Evolutionary conservation across 2,113 vertebrate genomes (phyloP).

Genomic region (Poeciliopsis occidentalis): DNA sequence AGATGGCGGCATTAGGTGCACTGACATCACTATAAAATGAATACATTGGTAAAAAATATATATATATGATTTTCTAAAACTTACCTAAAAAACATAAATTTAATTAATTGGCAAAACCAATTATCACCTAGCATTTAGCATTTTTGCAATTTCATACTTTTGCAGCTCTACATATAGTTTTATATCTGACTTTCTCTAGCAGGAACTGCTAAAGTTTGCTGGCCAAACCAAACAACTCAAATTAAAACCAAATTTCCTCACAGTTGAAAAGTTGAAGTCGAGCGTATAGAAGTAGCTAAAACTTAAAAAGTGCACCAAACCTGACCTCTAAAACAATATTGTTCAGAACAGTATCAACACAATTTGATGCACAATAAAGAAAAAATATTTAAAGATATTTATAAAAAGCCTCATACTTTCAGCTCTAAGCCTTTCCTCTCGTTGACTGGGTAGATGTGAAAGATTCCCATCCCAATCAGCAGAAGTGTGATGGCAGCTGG

Average conservation of each 20-base stretch:
- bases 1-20: too few species aligned
- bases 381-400: background rate
- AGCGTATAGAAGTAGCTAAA: too few species aligned
- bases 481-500: conserved; percentile 74
- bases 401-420: conserved; percentile 51
- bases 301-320: too few species aligned
- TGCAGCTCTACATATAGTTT: background rate
- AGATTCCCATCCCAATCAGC: conserved; percentile 74
- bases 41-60: too few species aligned
- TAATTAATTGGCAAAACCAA: too few species aligned
- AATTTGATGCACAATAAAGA: background rate
- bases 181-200: background rate
- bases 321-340: background rate
- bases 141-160: background rate
- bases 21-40: too few species aligned
- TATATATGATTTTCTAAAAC: too few species aligned
- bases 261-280: too few species aligned
- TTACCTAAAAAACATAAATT: too few species aligned
- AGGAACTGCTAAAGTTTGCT: too few species aligned
- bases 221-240: too few species aligned
- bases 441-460: conserved; percentile 77
- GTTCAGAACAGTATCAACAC: background rate
- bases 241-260: too few species aligned
- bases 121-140: background rate
- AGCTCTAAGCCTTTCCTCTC: conserved; percentile 59